Conservation (phyloP, 2,888 invertebrate species). For the Balanococcus diminutus region DNA sequence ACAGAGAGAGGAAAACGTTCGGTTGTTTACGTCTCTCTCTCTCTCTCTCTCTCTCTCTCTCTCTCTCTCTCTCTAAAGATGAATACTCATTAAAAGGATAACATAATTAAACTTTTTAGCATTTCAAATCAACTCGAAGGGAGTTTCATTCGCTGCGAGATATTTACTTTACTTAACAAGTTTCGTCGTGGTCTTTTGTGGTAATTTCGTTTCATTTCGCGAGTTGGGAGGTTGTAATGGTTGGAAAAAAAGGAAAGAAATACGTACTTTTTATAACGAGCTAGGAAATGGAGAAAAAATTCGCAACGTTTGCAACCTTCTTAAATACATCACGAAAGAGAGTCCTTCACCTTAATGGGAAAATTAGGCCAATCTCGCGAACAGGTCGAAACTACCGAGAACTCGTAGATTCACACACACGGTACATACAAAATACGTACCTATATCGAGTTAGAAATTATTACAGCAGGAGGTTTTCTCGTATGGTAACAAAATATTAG, state of each 20-base stretch:
- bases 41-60: too few species aligned
- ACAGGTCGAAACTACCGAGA: neutral
- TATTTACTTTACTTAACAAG: conserved; percentile 7
- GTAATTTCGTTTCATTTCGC: neutral
- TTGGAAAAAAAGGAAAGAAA: neutral
- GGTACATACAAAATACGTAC: too few species aligned
- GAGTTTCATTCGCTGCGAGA: neutral
- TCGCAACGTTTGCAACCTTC: neutral
- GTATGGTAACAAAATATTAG: neutral
- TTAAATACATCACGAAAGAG: neutral
- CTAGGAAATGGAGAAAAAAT: neutral
- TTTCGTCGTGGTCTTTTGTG: conserved; percentile 6
- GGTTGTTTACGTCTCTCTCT: neutral
- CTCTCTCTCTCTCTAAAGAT: too few species aligned
- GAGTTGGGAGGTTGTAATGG: neutral
- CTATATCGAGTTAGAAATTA: neutral
- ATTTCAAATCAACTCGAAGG: conserved; percentile 16
- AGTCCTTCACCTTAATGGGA: conserved; percentile 8
- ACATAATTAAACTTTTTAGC: conserved; percentile 18
- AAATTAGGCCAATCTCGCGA: conserved; percentile 20
- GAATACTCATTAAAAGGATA: conserved; percentile 18
- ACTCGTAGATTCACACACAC: neutral
- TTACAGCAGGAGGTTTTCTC: neutral
- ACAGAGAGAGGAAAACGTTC: neutral
- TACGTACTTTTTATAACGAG: neutral